Base-by-base conservation (phyloP, 2,797 vertebrate genomes). In the Tolypeutes matacus region DNA sequence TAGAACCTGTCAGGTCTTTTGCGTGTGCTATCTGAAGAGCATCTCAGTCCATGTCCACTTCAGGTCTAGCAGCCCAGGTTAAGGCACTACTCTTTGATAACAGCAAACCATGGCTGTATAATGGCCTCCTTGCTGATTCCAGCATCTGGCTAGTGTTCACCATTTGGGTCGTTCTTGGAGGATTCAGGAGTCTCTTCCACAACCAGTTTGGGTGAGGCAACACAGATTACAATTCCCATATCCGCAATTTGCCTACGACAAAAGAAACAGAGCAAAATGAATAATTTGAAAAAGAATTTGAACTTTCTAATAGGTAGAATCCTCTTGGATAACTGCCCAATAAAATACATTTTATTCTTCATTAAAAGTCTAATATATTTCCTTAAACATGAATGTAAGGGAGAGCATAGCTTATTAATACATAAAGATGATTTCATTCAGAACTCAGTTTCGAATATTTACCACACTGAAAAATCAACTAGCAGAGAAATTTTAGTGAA, bases 171-270 rank as follows among this genome's bases (percentile, higher is more conserved):
- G 0, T 99, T 99, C 97, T 99, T 99, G 62, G 99, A 99, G 18
- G 99, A 99, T 91, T 99, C 99, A 0, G 99, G 99, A 94, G 99
- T 99, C 98, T 99, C 99, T 97, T 99, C 99, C 99, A 99, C 99
- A 81, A 99, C 99, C 92, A 99, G 98, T 97, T 99, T 99, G 70
- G 99, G 99, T 0, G 99, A 99, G 10, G 99, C 99, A 94, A 99
- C 99, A 18, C 99, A 98, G 96, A 99, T 99, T 85, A 99, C 99
- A 89, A 99, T 99, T 80, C 99, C 99, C 98, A 98, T 98, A 96
- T 99, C 99, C 21, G 99, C 98, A 99, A 97, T 95, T 99, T 99
- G 98, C 99, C 99, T 97, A 99, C 97, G n/a, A 99, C 99, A 1
- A 56, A 39, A 49, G 18, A 94, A 5, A 83, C 11, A 7, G 12